These are phyloP conservation scores for Drosophila chauvacae DNA, from an alignment of 1,140 invertebrate genomes.

Conservation along the genomic window DNA sequence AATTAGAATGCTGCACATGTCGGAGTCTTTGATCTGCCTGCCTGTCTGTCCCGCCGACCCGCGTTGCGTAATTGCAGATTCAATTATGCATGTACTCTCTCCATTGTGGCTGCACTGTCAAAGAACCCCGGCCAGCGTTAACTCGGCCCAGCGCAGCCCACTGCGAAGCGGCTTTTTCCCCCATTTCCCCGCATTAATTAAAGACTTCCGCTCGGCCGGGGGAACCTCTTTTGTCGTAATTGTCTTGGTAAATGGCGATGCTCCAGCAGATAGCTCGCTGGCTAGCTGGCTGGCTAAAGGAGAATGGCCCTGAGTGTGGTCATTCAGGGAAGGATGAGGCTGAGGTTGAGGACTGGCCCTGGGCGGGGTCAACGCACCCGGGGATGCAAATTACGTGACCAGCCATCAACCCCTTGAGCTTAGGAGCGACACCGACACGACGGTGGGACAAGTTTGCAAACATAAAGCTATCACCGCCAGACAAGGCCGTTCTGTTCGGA, in stretches of 20 bases:
- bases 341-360: slow-evolving; percentile 17
- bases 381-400: slow-evolving; percentile 46
- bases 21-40: slow-evolving; percentile 30
- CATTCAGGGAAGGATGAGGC: slow-evolving; percentile 1
- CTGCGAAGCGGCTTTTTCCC: slow-evolving; percentile 6
- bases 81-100: slow-evolving; percentile 62
- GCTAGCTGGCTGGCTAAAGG: slow-evolving; percentile 18
- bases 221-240: slow-evolving; percentile 74
- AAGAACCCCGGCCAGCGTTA: slow-evolving; percentile 11
- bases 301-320: slow-evolving; percentile 23
- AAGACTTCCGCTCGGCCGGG: slow-evolving; percentile 67
- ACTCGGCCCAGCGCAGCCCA: slow-evolving; percentile 8
- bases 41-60: slow-evolving; percentile 3
- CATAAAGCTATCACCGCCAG: slow-evolving; percentile 19
- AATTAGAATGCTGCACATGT: slow-evolving; percentile 35
- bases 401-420: slow-evolving; percentile 48
- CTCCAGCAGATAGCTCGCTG: slow-evolving; percentile 27
- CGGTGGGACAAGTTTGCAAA: slow-evolving; percentile 37
- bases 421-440: slow-evolving; percentile 10
- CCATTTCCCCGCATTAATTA: slow-evolving; percentile 65
- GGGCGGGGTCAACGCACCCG: slow-evolving; percentile 42
- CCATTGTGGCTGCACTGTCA: slow-evolving; percentile 25
- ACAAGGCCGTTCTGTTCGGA: slow-evolving; percentile 25
- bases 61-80: slow-evolving; percentile 72
- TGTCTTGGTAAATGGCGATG: slow-evolving; percentile 58